A percentile compares a stretch with the other conserved stretches of the same genome.
Evolutionary conservation across 2,888 invertebrate genomes (phyloP).

Genomic region (Drosophila peninsularis): DNA sequence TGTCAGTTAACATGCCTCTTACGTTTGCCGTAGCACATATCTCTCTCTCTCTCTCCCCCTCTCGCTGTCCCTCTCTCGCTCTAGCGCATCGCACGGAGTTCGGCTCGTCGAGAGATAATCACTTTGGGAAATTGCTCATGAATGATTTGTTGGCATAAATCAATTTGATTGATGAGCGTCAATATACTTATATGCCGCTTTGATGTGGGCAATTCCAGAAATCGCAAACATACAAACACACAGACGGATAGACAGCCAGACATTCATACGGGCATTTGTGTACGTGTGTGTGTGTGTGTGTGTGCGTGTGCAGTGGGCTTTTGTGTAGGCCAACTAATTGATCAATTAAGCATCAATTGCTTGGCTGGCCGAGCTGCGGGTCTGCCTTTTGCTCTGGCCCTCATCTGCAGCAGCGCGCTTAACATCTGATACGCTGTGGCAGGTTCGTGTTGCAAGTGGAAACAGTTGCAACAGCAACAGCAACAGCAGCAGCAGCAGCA

Average conservation of each 20-base stretch:
- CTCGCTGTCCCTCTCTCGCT: not conserved
- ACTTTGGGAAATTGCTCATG: conserved; percentile 81
- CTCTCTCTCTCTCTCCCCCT: not conserved
- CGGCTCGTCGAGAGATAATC: conserved; percentile 77
- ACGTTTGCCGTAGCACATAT: conserved; percentile 53
- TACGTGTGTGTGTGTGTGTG: conserved; percentile 10
- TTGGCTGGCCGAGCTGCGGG: conserved; percentile 66
- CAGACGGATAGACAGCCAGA: conserved; percentile 20
- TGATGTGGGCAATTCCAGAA: conserved; percentile 76
- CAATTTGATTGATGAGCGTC: conserved; percentile 80
- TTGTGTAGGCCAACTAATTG: conserved; percentile 72
- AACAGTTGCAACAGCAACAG: conserved; percentile 26
- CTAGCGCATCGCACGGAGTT: conserved; percentile 33
- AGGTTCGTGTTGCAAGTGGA: conserved; percentile 5
- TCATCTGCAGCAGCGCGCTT: conserved; percentile 39
- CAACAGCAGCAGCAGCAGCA: conserved; percentile 6
- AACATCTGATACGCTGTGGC: conserved; percentile 13
- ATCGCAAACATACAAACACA: conserved; percentile 33
- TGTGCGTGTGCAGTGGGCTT: conserved; percentile 36
- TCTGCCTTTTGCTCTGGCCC: conserved; percentile 38
- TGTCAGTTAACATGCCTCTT: conserved; percentile 77
- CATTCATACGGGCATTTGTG: conserved; percentile 18
- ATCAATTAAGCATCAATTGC: conserved; percentile 78
- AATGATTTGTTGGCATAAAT: conserved; percentile 82
- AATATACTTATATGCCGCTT: conserved; percentile 79